Conservation (phyloP, 2,113 vertebrate genomes). For the Misgurnus mizolepis region DNA sequence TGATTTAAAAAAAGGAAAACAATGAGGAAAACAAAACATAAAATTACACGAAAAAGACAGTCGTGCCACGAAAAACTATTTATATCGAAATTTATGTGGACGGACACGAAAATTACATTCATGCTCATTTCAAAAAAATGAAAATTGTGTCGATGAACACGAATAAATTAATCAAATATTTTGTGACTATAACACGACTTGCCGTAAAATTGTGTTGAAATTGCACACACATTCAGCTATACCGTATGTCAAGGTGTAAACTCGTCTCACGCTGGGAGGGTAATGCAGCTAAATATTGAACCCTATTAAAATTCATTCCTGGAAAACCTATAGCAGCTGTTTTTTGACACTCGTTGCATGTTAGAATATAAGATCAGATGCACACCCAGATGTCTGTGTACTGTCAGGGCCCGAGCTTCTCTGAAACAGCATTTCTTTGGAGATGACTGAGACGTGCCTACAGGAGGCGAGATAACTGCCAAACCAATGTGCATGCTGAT, state of each 20-base stretch:
- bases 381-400: neutral
- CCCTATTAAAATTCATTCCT: slow-evolving; percentile 2
- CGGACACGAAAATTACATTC: too few relatives aligned
- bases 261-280: neutral
- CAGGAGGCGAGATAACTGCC: slow-evolving; percentile 67
- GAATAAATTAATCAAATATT: too few relatives aligned
- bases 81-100: too few relatives aligned
- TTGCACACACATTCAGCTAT: too few relatives aligned
- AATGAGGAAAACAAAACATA: too few relatives aligned
- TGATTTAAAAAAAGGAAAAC: too few relatives aligned
- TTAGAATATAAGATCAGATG: slow-evolving; percentile 7
- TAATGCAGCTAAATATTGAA: neutral
- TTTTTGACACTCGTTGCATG: neutral
- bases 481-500: slow-evolving; percentile 56
- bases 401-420: slow-evolving; percentile 36
- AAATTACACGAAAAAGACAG: too few relatives aligned
- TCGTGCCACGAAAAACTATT: too few relatives aligned
- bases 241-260: neutral
- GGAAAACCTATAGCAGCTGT: neutral
- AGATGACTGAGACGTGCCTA: slow-evolving; percentile 65
- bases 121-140: too few relatives aligned
- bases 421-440: slow-evolving; percentile 67
- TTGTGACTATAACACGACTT: too few relatives aligned
- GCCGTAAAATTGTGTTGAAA: too few relatives aligned
- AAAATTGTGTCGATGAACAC: too few relatives aligned